Evolutionary conservation across 1,140 invertebrate species (phyloP).

Genomic region (Euura lappo): DNA sequence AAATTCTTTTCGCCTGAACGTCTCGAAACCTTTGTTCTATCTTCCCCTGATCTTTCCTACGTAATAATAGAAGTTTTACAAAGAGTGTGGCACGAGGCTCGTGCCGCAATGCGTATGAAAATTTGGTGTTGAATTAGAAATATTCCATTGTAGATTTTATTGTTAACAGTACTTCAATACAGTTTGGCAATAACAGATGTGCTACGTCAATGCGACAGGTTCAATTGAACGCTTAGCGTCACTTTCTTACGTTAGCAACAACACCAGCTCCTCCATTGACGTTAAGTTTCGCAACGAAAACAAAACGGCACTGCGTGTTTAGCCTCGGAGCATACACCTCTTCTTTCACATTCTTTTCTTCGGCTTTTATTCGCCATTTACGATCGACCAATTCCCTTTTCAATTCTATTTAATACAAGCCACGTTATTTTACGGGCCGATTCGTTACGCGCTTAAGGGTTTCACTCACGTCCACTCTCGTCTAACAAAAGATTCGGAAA

Average conservation of each 20-base stretch:
- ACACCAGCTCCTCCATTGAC: background rate
- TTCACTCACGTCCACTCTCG: background rate
- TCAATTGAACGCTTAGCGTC: conserved; percentile 5
- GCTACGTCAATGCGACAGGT: conserved; percentile 2
- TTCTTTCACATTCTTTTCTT: background rate
- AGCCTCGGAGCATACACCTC: background rate
- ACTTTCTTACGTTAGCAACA: conserved; percentile 1
- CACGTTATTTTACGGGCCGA: conserved; percentile 17
- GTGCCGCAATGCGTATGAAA: no score
- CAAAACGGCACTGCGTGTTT: background rate
- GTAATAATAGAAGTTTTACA: background rate
- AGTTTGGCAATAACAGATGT: conserved; percentile 4
- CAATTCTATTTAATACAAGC: conserved; percentile 20
- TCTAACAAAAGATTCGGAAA: no score
- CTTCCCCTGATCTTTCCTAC: background rate
- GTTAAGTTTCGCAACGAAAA: background rate
- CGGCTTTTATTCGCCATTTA: background rate
- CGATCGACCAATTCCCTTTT: background rate
- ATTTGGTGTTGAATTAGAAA: no score
- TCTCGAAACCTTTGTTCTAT: no score
- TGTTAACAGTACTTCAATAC: background rate
- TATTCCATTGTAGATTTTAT: no score
- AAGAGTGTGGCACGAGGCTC: background rate
- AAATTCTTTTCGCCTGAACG: background rate
- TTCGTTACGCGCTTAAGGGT: conserved; percentile 22